phyloP scores from a whole-genome alignment of 2,888 invertebrate genomes.

The Hesperia comma region DNA sequence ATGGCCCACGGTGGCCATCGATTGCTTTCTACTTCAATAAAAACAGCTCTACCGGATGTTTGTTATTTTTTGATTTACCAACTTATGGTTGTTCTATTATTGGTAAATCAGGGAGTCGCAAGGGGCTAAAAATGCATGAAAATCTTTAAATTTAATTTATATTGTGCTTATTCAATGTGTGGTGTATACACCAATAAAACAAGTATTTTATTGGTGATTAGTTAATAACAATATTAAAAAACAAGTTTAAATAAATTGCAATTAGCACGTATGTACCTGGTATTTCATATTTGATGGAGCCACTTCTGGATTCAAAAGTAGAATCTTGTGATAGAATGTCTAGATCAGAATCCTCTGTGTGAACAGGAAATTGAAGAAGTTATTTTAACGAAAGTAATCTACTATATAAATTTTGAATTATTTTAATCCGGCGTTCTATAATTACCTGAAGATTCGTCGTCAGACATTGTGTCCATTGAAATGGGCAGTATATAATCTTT shows the following conservation, averaged over 20 bases:
- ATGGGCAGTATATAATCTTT: conserved; percentile 76
- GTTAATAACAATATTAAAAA: neutral
- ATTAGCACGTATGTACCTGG: conserved; percentile 41
- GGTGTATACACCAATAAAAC: too few relatives aligned
- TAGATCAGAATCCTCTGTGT: conserved; percentile 59
- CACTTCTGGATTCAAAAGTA: conserved; percentile 60
- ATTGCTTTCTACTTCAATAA: too few relatives aligned
- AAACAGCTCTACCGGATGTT: too few relatives aligned
- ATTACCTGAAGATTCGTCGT: conserved; percentile 63
- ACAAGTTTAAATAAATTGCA: neutral
- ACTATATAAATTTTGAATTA: neutral
- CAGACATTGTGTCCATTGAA: conserved; percentile 57
- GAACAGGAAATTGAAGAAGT: neutral
- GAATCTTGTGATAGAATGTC: conserved; percentile 63
- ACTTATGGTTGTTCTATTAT: too few relatives aligned
- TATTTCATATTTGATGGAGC: conserved; percentile 57
- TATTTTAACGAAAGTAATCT: neutral
- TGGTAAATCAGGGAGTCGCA: too few relatives aligned
- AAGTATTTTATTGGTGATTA: too few relatives aligned
- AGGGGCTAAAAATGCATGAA: too few relatives aligned
- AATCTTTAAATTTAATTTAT: too few relatives aligned
- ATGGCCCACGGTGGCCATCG: too few relatives aligned
- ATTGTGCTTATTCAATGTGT: neutral
- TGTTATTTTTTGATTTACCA: too few relatives aligned
- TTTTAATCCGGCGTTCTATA: too few relatives aligned